phyloP scores from a whole-genome alignment of 2,888 invertebrate genomes.

The Cantharis flavilabris region DNA sequence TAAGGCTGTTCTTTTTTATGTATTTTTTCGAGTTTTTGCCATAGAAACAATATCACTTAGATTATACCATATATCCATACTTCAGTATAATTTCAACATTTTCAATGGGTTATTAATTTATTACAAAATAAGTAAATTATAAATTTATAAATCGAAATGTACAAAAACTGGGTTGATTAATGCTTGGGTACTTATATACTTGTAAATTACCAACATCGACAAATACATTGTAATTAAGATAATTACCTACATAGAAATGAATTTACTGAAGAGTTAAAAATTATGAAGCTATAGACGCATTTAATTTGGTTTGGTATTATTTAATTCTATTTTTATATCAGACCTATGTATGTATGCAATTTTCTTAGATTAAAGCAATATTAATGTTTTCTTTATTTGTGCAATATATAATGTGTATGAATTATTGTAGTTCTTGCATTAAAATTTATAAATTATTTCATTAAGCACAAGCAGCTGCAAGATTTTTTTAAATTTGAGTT shows the following conservation, averaged over 20 bases:
- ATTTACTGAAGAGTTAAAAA: neutral
- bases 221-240: neutral
- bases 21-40: neutral
- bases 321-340: neutral
- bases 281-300: neutral
- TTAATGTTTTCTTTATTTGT: neutral
- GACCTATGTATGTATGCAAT: neutral
- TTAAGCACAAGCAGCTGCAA: neutral
- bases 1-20: neutral
- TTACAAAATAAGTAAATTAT: neutral
- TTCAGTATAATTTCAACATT: neutral
- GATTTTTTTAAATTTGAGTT: neutral
- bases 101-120: neutral
- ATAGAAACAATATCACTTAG: no score
- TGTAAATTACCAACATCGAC: neutral
- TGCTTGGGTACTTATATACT: neutral
- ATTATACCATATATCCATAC: neutral
- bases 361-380: neutral
- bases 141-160: neutral
- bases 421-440: neutral
- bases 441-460: neutral
- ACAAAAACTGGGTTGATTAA: neutral
- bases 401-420: neutral
- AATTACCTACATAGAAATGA: neutral
- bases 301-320: neutral